Percentiles rank a stretch among this genome's conserved stretches.
These are phyloP conservation scores for Achatina immaculata DNA, from an alignment of 1,140 invertebrate species.

Conservation along the genomic window DNA sequence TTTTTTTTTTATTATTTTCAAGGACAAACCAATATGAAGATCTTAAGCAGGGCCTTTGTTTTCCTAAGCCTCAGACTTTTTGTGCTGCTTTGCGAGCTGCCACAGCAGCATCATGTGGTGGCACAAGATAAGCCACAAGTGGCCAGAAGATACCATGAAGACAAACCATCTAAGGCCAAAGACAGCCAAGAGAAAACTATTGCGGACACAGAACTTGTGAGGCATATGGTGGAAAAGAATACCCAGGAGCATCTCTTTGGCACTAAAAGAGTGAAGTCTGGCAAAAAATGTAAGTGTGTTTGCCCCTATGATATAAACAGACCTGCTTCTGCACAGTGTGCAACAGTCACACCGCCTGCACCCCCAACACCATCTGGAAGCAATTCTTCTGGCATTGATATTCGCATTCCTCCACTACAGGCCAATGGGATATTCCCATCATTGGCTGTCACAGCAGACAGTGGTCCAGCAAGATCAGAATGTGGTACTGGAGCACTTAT, in stretches of 20 bases:
- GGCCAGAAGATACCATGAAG: not conserved
- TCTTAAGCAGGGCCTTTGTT: not conserved
- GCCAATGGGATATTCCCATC: slow-evolving; percentile 42
- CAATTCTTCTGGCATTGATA: not conserved
- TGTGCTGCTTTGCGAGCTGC: not conserved
- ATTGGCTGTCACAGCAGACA: slow-evolving; percentile 39
- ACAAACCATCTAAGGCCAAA: not conserved
- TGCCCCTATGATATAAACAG: not conserved
- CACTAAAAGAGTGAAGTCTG: not conserved
- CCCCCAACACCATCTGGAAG: not conserved
- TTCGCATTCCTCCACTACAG: slow-evolving; percentile 2
- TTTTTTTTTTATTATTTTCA: too few relatives aligned
- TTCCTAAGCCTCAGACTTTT: not conserved
- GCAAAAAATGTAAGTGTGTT: not conserved
- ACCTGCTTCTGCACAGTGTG: not conserved
- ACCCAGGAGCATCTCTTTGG: not conserved
- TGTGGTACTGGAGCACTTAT: slow-evolving; percentile 49
- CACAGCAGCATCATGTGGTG: not conserved
- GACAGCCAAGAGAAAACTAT: not conserved
- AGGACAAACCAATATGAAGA: not conserved
- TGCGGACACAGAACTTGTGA: not conserved
- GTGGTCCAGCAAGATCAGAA: slow-evolving; percentile 38
- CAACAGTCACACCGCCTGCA: not conserved
- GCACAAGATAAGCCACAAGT: not conserved
- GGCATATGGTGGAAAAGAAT: not conserved